These are phyloP conservation scores for Tinea semifulvella DNA, from an alignment of 2,888 invertebrate genomes.

Conservation along the genomic window DNA sequence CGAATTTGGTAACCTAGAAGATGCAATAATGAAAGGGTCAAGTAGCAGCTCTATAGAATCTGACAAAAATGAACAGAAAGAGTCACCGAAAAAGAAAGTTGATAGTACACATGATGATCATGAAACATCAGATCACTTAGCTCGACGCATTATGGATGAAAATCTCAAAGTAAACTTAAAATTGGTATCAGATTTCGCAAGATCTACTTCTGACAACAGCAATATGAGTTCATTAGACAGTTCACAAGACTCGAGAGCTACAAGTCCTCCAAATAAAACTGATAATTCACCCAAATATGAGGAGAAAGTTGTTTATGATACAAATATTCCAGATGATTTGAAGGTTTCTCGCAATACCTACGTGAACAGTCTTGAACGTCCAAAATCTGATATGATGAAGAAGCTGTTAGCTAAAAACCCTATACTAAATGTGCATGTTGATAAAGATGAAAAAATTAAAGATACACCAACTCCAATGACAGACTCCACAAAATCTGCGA, in stretches of 20 bases:
- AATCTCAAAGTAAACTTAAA: conserved; percentile 58
- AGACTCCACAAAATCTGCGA: conserved; percentile 48
- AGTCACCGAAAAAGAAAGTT: conserved; percentile 23
- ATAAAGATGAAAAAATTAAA: conserved; percentile 36
- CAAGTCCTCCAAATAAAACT: conserved; percentile 30
- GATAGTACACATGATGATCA: conserved; percentile 37
- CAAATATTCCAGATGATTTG: conserved; percentile 70
- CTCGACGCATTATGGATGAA: conserved; percentile 56
- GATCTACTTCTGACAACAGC: conserved; percentile 56
- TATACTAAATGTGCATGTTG: conserved; percentile 53
- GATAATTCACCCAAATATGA: conserved; percentile 45
- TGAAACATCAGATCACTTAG: conserved; percentile 56
- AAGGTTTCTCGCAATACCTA: conserved; percentile 70
- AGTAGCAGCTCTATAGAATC: conserved; percentile 55
- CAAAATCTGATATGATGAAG: conserved; percentile 70
- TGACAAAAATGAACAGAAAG: conserved; percentile 28
- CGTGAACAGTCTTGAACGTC: conserved; percentile 68
- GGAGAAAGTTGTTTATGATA: conserved; percentile 60
- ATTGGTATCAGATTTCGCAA: conserved; percentile 57
- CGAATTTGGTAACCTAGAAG: conserved; percentile 80
- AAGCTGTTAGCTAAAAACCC: conserved; percentile 63
- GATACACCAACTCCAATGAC: conserved; percentile 37
- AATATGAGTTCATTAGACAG: conserved; percentile 51
- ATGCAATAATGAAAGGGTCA: conserved; percentile 72
- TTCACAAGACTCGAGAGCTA: conserved; percentile 34